Conservation (phyloP, 2,888 invertebrate species). For the Lapara coniferarum region DNA sequence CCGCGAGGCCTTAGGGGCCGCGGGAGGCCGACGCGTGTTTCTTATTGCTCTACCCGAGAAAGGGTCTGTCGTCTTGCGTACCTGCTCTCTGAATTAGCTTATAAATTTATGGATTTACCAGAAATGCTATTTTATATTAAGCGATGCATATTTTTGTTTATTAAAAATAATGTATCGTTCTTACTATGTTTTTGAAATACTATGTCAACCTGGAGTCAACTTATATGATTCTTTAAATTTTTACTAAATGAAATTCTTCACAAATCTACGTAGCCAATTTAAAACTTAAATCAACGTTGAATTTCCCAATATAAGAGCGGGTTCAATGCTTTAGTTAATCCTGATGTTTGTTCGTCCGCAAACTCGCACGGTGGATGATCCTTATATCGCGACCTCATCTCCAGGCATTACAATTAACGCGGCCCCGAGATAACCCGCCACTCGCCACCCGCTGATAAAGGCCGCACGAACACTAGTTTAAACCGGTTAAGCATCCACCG, state of each 20-base stretch:
- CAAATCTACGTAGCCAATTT: neutral
- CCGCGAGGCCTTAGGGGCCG: slow-evolving; percentile 68
- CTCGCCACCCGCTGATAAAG: slow-evolving; percentile 81
- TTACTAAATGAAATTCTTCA: neutral
- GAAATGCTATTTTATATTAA: slow-evolving; percentile 43
- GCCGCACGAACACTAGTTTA: slow-evolving; percentile 75
- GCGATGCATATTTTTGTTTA: neutral
- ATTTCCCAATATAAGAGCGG: neutral
- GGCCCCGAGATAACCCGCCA: slow-evolving; percentile 79
- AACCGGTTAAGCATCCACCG: slow-evolving; percentile 79
- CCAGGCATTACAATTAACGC: slow-evolving; percentile 82
- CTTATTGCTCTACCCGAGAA: slow-evolving; percentile 75
- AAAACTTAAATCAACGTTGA: slow-evolving; percentile 27
- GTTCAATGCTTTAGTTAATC: slow-evolving; percentile 53
- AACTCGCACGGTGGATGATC: slow-evolving; percentile 48
- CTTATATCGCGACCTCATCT: slow-evolving; percentile 78
- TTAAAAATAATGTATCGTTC: neutral
- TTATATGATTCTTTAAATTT: neutral
- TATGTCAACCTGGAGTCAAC: neutral
- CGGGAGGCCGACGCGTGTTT: slow-evolving; percentile 79
- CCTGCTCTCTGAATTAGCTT: slow-evolving; percentile 65
- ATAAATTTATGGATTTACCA: slow-evolving; percentile 64
- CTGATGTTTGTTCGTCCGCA: slow-evolving; percentile 45
- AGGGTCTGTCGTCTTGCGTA: slow-evolving; percentile 74
- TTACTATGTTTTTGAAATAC: neutral